Conservation (phyloP, 2,113 vertebrate species). For the Hylia prasina region DNA sequence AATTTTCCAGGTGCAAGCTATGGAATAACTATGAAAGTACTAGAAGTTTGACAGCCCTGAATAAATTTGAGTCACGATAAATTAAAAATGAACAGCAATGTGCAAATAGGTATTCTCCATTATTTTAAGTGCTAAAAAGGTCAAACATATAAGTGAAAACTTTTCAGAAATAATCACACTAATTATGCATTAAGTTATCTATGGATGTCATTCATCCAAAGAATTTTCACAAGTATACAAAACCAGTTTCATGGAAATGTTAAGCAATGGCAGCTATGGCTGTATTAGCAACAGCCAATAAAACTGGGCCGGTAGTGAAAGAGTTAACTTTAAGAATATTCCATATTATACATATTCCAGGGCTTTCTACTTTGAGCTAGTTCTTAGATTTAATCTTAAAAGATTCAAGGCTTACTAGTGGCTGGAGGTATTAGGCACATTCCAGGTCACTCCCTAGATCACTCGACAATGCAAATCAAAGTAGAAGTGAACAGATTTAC, state of each 20-base stretch:
- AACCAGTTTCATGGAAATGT: not conserved
- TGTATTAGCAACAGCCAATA: not conserved
- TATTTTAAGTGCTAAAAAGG: not conserved
- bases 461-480: not conserved
- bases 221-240: not conserved
- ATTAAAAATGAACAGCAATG: not conserved
- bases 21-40: not conserved
- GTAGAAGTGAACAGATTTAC: not conserved
- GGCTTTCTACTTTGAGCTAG: not conserved
- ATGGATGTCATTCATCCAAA: not conserved
- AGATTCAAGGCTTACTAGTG: not conserved
- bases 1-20: slow-evolving; percentile 13
- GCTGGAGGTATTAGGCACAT: not conserved
- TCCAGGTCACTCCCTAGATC: not conserved
- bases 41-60: not conserved
- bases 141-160: not conserved
- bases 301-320: not conserved
- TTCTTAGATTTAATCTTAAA: not conserved
- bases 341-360: not conserved
- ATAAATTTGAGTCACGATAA: not conserved
- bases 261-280: not conserved
- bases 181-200: not conserved
- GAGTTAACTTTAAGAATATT: not conserved
- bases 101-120: not conserved
- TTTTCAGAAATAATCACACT: not conserved